These are phyloP conservation scores for Syngnathus scovelli DNA, from an alignment of 2,113 vertebrate species.

Conservation along the genomic window DNA sequence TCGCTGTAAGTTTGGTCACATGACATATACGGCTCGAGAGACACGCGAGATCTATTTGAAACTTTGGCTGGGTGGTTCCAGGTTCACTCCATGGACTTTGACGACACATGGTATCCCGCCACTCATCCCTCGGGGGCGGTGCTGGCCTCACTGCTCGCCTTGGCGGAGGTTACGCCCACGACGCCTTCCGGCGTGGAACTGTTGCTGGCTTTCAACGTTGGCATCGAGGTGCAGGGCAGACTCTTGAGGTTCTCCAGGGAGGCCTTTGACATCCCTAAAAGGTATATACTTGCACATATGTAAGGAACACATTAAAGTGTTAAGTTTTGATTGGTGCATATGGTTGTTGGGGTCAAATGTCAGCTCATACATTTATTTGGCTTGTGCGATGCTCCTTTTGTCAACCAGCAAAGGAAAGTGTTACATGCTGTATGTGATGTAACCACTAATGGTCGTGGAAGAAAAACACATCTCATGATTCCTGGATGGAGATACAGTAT, in stretches of 20 bases:
- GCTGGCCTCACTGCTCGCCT: slow-evolving; percentile 78
- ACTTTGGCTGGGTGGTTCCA: slow-evolving; percentile 28
- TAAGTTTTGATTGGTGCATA: not conserved
- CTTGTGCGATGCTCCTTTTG: no score
- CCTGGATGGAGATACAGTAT: no score
- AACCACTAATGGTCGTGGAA: not conserved
- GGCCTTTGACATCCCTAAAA: slow-evolving; percentile 85
- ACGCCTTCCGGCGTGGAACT: slow-evolving; percentile 81
- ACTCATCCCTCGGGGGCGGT: slow-evolving; percentile 91
- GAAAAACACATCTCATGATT: no score
- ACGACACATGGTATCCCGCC: slow-evolving; percentile 93
- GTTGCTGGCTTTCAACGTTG: slow-evolving; percentile 88
- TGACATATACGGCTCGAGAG: no score
- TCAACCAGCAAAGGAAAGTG: no score
- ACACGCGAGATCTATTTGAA: no score
- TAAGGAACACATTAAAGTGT: not conserved
- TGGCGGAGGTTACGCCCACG: slow-evolving; percentile 72
- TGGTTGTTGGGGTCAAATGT: not conserved
- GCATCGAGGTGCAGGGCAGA: slow-evolving; percentile 87
- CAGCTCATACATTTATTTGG: not conserved
- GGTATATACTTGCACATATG: slow-evolving; percentile 55
- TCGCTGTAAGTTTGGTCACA: slow-evolving; percentile 79
- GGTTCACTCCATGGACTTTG: slow-evolving; percentile 97
- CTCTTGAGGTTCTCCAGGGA: slow-evolving; percentile 85
- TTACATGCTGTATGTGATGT: no score